A percentile compares a stretch with the other conserved stretches of the same genome.
Conservation (phyloP, 2,113 vertebrate genomes). For the Pseudonaja textilis region DNA sequence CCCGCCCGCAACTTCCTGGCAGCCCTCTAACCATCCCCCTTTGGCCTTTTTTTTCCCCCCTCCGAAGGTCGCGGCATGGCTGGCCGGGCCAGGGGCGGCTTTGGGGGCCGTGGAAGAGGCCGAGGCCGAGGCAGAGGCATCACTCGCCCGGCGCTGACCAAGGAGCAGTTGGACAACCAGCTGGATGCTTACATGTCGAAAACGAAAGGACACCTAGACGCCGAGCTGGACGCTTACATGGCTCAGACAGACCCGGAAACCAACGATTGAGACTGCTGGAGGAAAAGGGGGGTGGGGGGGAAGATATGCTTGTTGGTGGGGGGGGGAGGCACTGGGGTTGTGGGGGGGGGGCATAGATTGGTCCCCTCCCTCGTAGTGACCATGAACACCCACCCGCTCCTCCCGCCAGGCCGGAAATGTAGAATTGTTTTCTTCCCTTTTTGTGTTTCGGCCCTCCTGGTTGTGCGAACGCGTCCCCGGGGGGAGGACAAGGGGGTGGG, state of each 20-base stretch:
- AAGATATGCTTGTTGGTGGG: not conserved
- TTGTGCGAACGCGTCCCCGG: conserved; percentile 48
- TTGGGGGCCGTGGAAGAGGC: conserved; percentile 82
- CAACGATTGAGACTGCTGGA: conserved; percentile 76
- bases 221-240: conserved; percentile 97
- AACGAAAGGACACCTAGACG: conserved; percentile 95
- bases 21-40: not conserved
- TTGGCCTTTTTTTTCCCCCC: not conserved
- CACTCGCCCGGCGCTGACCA: conserved; percentile 76
- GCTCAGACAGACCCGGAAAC: conserved; percentile 91
- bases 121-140: conserved; percentile 84
- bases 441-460: conserved; percentile 70
- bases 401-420: not conserved
- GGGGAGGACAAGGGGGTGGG: not conserved
- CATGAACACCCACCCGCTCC: conserved; percentile 30
- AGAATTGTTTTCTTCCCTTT: conserved; percentile 61
- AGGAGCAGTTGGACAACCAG: conserved; percentile 97
- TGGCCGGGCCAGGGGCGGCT: conserved; percentile 84
- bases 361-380: not conserved
- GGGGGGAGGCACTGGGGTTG: not conserved
- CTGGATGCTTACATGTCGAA: conserved; percentile 98
- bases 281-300: conserved; percentile 11
- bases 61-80: conserved; percentile 80
- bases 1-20: not conserved
- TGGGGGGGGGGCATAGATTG: not conserved